Base-by-base conservation (phyloP, 2,113 vertebrate genomes). In the Excalfactoria chinensis region DNA sequence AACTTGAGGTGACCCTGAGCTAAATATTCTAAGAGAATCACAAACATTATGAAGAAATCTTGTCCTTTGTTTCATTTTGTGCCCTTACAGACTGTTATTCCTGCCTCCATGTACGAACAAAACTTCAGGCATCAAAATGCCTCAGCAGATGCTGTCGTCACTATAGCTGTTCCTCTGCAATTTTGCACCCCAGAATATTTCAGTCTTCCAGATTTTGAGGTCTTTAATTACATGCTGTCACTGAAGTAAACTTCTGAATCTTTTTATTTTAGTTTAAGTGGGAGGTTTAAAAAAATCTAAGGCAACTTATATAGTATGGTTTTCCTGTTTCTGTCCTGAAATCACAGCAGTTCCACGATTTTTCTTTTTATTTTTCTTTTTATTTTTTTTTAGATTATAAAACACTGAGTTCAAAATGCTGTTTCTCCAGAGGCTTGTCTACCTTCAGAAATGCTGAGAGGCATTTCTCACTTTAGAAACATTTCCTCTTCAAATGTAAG, bases 391-490 rank as follows among this genome's bases (percentile, higher is more conserved):
- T 56, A 77, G 46, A 67, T 83, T 93, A 87, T 93, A 96, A 94
- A 93, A 71, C 72, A 53, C 35, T 21, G 40, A 93, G 93, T 94
- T 96, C 87, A 92, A 93, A 93, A 85, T 91, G 30, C 23, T 83
- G 1, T 84, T 88, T 92, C 89, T 93, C 94, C 91, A 95, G 92
- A 96, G 92, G 48, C 51, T 56, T 95, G 66, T 94, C 90, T 94
- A 25, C 84, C 76, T 93, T 93, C 77, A 84, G 67, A 90, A 93
- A 90, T 72, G 67, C 88, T 72, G 62, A 93, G 69, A 94, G 32
- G 23, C 55, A 92, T 88, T 94, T 90, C 58, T 94, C 19, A 44
- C 48, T 90, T 90, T 75, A 74, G 64, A 88, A 95, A 80, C 5
- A 16, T 91, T 92, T 8, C 5, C 9, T 75, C 43, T 92, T 60